Evolutionary conservation across 2,888 invertebrate genomes (phyloP).

Genomic region (Stictocephala bisonia): DNA sequence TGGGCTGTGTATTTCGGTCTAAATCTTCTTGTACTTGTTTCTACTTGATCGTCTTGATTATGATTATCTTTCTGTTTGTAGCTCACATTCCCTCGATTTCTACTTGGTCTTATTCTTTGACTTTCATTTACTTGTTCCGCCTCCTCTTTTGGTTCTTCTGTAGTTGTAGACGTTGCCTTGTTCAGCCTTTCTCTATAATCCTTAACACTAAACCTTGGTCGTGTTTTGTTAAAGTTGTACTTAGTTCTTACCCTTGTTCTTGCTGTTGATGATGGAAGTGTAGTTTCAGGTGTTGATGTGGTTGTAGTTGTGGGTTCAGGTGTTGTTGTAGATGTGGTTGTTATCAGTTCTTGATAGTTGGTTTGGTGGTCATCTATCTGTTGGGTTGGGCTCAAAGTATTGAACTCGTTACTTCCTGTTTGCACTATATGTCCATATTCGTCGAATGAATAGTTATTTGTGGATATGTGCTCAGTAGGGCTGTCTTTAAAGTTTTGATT

Average conservation of each 20-base stretch:
- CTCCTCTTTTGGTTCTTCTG: slow-evolving; percentile 56
- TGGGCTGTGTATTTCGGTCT: slow-evolving; percentile 52
- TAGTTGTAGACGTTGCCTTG: slow-evolving; percentile 64
- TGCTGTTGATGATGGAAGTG: slow-evolving; percentile 36
- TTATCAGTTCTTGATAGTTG: slow-evolving; percentile 36
- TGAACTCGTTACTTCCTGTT: background rate
- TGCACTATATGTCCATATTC: slow-evolving; percentile 29
- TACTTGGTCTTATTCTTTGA: slow-evolving; percentile 65
- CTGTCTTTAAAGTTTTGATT: slow-evolving; percentile 6
- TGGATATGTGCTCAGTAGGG: too few relatives aligned
- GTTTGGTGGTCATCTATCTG: slow-evolving; percentile 33
- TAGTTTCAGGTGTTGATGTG: slow-evolving; percentile 47
- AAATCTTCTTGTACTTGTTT: slow-evolving; percentile 62
- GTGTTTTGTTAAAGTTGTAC: slow-evolving; percentile 63
- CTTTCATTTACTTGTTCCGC: slow-evolving; percentile 64
- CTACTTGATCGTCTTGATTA: slow-evolving; percentile 66
- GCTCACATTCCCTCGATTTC: slow-evolving; percentile 53
- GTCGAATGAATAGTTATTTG: slow-evolving; percentile 26
- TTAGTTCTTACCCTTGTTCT: slow-evolving; percentile 53
- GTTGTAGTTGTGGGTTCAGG: slow-evolving; percentile 57
- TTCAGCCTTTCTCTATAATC: slow-evolving; percentile 69
- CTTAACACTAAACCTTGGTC: slow-evolving; percentile 81
- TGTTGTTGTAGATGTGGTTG: slow-evolving; percentile 51
- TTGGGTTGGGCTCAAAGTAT: slow-evolving; percentile 45
- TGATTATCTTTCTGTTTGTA: slow-evolving; percentile 24